phyloP scores from a whole-genome alignment of 2,888 invertebrate genomes.

The Phortica okadai region DNA sequence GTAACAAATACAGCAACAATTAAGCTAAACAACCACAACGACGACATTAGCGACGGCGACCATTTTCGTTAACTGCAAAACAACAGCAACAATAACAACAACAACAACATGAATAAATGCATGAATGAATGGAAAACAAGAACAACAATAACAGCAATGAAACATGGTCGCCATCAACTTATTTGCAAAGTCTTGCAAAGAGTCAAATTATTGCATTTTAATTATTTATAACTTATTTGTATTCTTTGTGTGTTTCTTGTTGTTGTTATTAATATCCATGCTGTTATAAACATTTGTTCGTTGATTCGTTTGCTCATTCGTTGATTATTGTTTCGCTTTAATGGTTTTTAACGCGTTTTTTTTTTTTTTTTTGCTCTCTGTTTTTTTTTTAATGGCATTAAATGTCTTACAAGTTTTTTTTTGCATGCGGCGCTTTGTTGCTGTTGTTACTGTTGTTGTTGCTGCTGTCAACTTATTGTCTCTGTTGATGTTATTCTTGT shows the following conservation, averaged over 20 bases:
- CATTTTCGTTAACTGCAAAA: background rate
- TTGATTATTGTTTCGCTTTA: background rate
- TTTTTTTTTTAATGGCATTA: background rate
- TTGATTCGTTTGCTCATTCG: constrained; percentile 1
- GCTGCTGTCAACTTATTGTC: background rate
- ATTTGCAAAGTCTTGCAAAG: no score
- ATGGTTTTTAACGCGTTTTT: background rate
- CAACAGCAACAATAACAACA: background rate
- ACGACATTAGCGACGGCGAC: background rate
- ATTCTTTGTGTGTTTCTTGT: no score
- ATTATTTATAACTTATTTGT: no score
- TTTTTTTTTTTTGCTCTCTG: background rate
- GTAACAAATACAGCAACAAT: constrained; percentile 14
- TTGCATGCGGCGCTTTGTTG: background rate
- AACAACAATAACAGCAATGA: background rate
- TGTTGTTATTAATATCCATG: no score
- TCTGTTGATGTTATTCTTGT: background rate
- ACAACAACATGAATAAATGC: background rate
- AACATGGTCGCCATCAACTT: no score
- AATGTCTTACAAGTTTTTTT: background rate
- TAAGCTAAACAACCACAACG: background rate
- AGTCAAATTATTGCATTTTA: no score
- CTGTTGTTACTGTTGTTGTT: background rate
- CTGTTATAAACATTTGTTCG: background rate
- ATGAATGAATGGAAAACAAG: background rate